Conservation (phyloP, 2,797 vertebrate species). For the Gymnothorax reevesii region DNA sequence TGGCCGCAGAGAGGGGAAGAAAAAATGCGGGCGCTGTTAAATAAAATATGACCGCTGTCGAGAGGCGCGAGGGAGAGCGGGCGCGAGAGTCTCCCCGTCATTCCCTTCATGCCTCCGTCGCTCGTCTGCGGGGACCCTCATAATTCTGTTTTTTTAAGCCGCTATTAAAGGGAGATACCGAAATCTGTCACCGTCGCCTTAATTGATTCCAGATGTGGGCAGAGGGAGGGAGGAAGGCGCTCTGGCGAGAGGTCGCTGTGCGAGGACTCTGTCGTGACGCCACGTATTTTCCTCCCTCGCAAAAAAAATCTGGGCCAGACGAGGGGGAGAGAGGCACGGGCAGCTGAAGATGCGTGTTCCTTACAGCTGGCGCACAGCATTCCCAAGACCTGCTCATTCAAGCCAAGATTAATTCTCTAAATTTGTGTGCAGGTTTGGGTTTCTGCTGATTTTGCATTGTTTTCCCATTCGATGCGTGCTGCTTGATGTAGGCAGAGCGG, state of each 20-base stretch:
- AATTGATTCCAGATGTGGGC: conserved; percentile 54
- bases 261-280: conserved; percentile 47
- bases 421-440: neutral
- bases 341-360: neutral
- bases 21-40: conserved; percentile 44
- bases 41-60: conserved; percentile 29
- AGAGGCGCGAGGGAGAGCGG: conserved; percentile 36
- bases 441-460: neutral
- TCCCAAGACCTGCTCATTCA: neutral
- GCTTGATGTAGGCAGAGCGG: neutral
- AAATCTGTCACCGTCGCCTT: conserved; percentile 36
- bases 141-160: conserved; percentile 46
- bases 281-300: conserved; percentile 42
- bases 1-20: conserved; percentile 34
- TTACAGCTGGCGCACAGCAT: neutral
- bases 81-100: neutral
- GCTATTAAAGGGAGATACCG: conserved; percentile 31
- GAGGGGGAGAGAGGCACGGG: conserved; percentile 23
- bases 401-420: neutral
- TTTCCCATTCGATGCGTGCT: neutral
- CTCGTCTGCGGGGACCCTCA: conserved; percentile 43
- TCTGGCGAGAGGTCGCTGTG: conserved; percentile 37
- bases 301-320: neutral
- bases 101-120: neutral
- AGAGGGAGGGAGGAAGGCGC: conserved; percentile 25